phyloP scores from a whole-genome alignment of 2,888 invertebrate species.

The Leptinotarsa peninsularis region DNA sequence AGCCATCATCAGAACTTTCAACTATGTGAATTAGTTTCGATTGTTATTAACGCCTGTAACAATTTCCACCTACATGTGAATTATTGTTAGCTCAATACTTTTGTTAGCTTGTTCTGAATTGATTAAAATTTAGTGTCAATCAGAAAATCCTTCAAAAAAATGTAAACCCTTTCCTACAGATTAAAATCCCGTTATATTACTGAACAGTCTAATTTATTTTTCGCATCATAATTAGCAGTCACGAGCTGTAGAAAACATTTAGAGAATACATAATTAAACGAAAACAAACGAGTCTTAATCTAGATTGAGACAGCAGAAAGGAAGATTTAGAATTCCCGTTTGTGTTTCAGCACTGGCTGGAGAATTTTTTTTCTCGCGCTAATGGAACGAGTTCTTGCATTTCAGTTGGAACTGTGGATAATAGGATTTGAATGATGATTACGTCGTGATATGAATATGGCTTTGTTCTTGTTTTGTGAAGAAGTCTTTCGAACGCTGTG shows the following conservation, averaged over 20 bases:
- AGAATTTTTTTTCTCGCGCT: conserved; percentile 19
- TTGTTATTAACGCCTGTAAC: too few species aligned
- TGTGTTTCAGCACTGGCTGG: conserved; percentile 11
- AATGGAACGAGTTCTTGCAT: conserved; percentile 22
- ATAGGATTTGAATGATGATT: conserved; percentile 16
- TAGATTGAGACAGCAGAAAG: conserved; percentile 20
- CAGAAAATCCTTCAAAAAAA: too few species aligned
- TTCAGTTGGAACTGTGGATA: conserved; percentile 11
- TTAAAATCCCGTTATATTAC: neutral
- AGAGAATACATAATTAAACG: conserved; percentile 24
- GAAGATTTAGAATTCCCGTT: conserved; percentile 25
- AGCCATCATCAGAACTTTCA: too few species aligned
- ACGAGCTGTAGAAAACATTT: conserved; percentile 21
- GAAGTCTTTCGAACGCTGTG: too few species aligned
- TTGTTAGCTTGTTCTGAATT: too few species aligned
- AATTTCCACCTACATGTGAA: too few species aligned
- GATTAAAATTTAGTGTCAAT: too few species aligned
- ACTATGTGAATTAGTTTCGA: too few species aligned
- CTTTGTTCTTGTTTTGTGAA: neutral
- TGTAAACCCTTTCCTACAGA: too few species aligned
- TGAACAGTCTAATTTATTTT: neutral
- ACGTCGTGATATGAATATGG: neutral
- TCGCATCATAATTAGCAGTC: conserved; percentile 13
- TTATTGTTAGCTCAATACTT: too few species aligned
- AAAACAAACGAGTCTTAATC: conserved; percentile 26